Conservation (phyloP, 1,140 invertebrate genomes). For the Sinella curviseta region DNA sequence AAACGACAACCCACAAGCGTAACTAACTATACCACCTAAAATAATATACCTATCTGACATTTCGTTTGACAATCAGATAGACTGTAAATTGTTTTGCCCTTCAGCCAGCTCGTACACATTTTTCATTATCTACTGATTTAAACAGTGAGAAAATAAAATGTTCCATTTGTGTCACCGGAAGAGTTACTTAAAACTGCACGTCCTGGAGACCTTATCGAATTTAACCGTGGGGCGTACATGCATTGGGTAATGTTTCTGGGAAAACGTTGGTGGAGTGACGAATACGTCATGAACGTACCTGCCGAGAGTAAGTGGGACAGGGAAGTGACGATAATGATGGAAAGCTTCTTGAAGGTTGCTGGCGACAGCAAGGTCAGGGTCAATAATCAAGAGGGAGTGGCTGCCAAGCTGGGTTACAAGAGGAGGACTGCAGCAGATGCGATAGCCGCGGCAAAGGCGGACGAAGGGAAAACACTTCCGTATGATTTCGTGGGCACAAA, state of each 20-base stretch:
- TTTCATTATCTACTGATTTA: too few species aligned
- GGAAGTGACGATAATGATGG: not conserved
- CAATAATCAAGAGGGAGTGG: not conserved
- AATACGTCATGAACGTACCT: not conserved
- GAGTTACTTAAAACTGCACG: too few species aligned
- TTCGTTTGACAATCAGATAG: too few species aligned
- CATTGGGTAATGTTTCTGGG: not conserved
- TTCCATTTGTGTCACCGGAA: too few species aligned
- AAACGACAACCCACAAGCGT: too few species aligned
- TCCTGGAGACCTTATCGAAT: not conserved
- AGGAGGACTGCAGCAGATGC: not conserved
- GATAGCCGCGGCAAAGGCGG: not conserved
- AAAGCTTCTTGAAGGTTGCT: not conserved
- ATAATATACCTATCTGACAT: too few species aligned
- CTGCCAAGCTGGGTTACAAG: not conserved
- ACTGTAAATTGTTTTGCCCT: too few species aligned
- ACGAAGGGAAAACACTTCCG: not conserved
- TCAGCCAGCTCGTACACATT: too few species aligned
- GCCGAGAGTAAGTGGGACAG: not conserved
- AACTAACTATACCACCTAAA: too few species aligned
- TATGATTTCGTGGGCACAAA: not conserved
- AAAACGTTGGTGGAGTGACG: too few species aligned
- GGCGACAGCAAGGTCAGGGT: not conserved
- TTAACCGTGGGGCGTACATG: not conserved
- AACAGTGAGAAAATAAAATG: too few species aligned